Conservation (phyloP, 2,113 vertebrate genomes). For the Hippocampus abdominalis region DNA sequence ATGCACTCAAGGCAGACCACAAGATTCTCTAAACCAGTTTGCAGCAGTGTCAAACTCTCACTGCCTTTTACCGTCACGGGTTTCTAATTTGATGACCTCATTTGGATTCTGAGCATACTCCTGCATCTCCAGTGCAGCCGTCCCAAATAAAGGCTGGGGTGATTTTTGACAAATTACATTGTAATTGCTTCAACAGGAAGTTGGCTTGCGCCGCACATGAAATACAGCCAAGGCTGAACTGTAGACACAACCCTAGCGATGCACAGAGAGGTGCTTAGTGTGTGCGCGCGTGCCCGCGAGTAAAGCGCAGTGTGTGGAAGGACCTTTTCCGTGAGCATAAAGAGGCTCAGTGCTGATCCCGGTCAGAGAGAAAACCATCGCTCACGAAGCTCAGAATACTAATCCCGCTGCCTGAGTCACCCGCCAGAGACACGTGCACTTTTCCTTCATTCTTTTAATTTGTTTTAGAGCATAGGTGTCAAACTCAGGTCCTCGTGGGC, state of each 20-base stretch:
- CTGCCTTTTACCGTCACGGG: background rate
- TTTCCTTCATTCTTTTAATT: conserved; percentile 34
- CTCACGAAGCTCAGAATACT: conserved; percentile 66
- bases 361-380: conserved; percentile 50
- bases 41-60: background rate
- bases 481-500: too few species aligned
- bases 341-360: conserved; percentile 65
- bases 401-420: conserved; percentile 60
- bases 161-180: conserved; percentile 43
- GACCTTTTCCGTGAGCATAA: conserved; percentile 58
- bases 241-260: conserved; percentile 43
- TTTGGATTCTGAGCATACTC: background rate
- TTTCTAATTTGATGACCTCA: background rate
- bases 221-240: conserved; percentile 29
- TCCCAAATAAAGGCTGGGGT: background rate
- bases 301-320: conserved; percentile 35
- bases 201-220: conserved; percentile 33
- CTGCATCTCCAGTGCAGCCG: background rate
- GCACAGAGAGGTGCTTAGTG: conserved; percentile 44
- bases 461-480: too few species aligned
- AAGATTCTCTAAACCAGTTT: too few species aligned
- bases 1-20: too few species aligned
- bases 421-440: conserved; percentile 18
- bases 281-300: conserved; percentile 38
- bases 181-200: conserved; percentile 46